Conservation (phyloP, 2,888 invertebrate species). For the Zhuqinia jingwanae region DNA sequence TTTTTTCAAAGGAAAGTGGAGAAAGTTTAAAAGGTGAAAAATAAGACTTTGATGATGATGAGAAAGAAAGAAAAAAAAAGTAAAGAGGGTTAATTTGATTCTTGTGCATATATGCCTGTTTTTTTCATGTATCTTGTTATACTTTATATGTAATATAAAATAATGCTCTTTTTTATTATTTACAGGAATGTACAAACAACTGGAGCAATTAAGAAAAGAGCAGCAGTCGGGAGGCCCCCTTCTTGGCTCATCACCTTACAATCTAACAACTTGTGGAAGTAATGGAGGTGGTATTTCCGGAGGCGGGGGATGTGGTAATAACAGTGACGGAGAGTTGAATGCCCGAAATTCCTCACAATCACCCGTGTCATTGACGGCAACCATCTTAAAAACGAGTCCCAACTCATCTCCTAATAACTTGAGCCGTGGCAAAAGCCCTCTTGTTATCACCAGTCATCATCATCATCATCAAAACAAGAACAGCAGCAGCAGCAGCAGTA, state of each 20-base stretch:
- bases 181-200: constrained; percentile 87
- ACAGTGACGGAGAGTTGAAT: background rate
- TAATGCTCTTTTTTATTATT: constrained; percentile 23
- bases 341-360: constrained; percentile 12
- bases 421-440: constrained; percentile 15
- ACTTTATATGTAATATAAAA: background rate
- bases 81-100: constrained; percentile 53
- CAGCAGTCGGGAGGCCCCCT: constrained; percentile 79
- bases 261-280: constrained; percentile 59
- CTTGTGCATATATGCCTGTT: background rate
- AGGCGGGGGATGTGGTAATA: constrained; percentile 78
- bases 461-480: constrained; percentile 36
- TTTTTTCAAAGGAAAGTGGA: constrained; percentile 25
- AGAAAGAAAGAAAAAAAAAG: background rate
- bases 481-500: constrained; percentile 57
- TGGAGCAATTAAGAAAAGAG: constrained; percentile 88
- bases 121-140: constrained; percentile 21
- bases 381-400: constrained; percentile 57
- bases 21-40: constrained; percentile 42
- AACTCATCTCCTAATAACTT: constrained; percentile 48
- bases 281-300: constrained; percentile 80
- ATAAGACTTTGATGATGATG: background rate
- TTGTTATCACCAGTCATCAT: constrained; percentile 28
- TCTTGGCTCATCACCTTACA: constrained; percentile 54
- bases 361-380: constrained; percentile 15